phyloP scores from a whole-genome alignment of 2,888 invertebrate species.

The Isotomurus palustris region DNA sequence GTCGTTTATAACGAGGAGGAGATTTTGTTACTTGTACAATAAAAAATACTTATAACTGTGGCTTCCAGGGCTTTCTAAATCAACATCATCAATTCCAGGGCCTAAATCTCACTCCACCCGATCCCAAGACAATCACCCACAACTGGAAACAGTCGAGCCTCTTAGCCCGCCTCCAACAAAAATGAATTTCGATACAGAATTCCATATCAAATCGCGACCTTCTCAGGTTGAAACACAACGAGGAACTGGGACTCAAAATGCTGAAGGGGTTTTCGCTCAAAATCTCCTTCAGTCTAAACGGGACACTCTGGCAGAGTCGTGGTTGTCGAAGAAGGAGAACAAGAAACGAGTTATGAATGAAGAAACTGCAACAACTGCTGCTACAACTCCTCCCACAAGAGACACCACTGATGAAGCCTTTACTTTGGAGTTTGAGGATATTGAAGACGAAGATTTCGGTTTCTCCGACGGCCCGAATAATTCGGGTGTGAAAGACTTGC shows the following conservation, averaged over 20 bases:
- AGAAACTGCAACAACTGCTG: neutral
- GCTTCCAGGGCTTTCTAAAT: no score
- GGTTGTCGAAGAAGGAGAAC: slow-evolving; percentile 36
- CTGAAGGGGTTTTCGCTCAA: slow-evolving; percentile 15
- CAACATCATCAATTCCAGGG: neutral
- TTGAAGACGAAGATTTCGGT: slow-evolving; percentile 35
- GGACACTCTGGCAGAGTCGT: slow-evolving; percentile 36
- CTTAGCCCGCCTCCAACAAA: neutral
- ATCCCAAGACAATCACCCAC: neutral
- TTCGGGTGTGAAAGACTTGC: neutral
- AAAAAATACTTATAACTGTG: no score
- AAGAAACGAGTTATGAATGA: slow-evolving; percentile 7
- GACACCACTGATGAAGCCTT: neutral
- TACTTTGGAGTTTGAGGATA: slow-evolving; percentile 27
- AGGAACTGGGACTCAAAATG: no score
- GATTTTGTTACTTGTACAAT: no score
- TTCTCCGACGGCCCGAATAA: slow-evolving; percentile 4
- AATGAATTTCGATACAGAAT: neutral
- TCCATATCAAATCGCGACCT: slow-evolving; percentile 1
- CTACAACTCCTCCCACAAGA: neutral
- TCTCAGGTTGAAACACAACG: neutral
- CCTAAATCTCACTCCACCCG: neutral
- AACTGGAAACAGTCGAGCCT: neutral
- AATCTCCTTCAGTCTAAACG: slow-evolving; percentile 34
- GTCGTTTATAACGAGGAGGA: no score